These are phyloP conservation scores for Aporophyla lueneburgensis DNA, from an alignment of 2,888 invertebrate species.

Conservation along the genomic window DNA sequence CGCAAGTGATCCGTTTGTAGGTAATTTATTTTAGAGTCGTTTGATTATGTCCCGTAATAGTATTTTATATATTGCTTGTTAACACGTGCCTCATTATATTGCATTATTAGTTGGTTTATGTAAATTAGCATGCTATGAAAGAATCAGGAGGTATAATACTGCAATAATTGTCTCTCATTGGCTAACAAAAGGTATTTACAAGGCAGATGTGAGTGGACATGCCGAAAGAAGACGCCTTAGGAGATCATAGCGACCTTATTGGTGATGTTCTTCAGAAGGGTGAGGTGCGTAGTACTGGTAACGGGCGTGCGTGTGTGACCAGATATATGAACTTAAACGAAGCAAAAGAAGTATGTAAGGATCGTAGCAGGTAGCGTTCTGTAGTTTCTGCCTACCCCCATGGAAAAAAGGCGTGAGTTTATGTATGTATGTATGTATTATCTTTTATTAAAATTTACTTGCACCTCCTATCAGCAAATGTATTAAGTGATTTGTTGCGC, in stretches of 20 bases:
- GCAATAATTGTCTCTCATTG: background rate
- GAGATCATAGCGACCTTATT: too few species aligned
- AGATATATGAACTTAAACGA: too few species aligned
- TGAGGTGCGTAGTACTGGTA: too few species aligned
- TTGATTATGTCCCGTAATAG: constrained; percentile 21
- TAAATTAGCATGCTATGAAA: background rate
- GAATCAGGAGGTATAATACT: background rate
- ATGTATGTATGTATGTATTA: background rate
- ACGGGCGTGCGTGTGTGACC: too few species aligned
- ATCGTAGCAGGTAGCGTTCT: too few species aligned
- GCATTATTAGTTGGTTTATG: constrained; percentile 3
- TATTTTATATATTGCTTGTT: constrained; percentile 8
- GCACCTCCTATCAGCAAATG: background rate
- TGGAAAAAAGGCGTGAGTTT: too few species aligned
- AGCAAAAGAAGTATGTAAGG: too few species aligned
- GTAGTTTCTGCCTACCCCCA: too few species aligned
- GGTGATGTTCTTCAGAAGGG: too few species aligned
- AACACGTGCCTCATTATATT: constrained; percentile 14
- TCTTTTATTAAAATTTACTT: background rate
- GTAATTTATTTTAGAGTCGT: constrained; percentile 27
- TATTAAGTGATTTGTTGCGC: background rate
- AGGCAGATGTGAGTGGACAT: too few species aligned
- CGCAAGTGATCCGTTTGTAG: constrained; percentile 21
- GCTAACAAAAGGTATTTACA: too few species aligned
- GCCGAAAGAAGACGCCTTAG: too few species aligned